These are phyloP conservation scores for Cyrtonyx montezumae DNA, from an alignment of 2,113 vertebrate genomes.

Conservation along the genomic window DNA sequence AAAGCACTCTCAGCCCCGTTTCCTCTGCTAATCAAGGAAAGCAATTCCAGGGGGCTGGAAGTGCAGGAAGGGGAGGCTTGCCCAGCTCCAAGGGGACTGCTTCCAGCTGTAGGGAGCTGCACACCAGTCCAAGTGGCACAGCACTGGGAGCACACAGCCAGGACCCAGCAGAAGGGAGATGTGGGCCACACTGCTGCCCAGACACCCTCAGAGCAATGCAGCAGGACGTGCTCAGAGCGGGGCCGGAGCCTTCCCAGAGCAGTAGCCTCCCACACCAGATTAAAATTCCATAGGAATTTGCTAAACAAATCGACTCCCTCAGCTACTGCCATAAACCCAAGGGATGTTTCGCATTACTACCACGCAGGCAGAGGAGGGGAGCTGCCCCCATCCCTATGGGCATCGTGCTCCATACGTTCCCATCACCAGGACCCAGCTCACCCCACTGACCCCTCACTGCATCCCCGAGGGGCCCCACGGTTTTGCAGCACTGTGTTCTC, in stretches of 20 bases:
- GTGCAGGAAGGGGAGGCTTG: not conserved
- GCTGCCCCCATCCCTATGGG: too few relatives aligned
- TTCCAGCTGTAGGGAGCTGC: too few relatives aligned
- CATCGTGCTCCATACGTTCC: not conserved
- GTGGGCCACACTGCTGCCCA: not conserved
- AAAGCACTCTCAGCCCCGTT: slow-evolving; percentile 5
- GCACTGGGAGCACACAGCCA: not conserved
- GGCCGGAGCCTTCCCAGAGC: slow-evolving; percentile 24
- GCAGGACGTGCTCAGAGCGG: not conserved
- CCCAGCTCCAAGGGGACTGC: too few relatives aligned
- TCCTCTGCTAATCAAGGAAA: slow-evolving; percentile 46
- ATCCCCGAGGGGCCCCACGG: not conserved
- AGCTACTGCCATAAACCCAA: not conserved
- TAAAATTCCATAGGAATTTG: slow-evolving; percentile 47
- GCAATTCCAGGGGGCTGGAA: not conserved
- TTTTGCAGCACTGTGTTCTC: not conserved
- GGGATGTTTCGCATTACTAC: not conserved
- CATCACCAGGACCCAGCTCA: too few relatives aligned
- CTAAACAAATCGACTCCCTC: not conserved
- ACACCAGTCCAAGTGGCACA: not conserved
- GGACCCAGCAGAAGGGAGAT: not conserved
- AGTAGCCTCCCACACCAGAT: slow-evolving; percentile 42
- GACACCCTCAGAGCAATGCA: fast-evolving
- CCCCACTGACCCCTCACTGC: too few relatives aligned
- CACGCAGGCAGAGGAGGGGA: not conserved